These are phyloP conservation scores for Malaclemys terrapin DNA, from an alignment of 2,113 vertebrate genomes.

Conservation along the genomic window DNA sequence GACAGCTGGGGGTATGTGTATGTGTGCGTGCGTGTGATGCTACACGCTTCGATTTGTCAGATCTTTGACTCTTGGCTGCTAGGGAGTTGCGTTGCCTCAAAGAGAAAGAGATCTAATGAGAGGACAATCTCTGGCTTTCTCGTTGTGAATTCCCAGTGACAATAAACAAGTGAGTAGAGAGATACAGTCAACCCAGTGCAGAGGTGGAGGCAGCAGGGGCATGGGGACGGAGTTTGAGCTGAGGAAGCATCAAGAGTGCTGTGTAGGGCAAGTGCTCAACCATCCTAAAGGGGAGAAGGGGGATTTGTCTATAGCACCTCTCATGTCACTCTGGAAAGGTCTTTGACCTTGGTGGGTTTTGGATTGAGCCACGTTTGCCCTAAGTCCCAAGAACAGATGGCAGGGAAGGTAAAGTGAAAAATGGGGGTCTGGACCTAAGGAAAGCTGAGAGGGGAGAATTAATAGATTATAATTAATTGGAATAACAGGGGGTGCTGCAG, in stretches of 20 bases:
- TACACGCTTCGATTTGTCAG: conserved; percentile 11
- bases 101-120: neutral
- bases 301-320: neutral
- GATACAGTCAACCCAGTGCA: neutral
- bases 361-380: neutral
- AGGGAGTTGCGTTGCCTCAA: neutral
- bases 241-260: neutral
- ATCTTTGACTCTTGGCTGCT: neutral
- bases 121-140: neutral
- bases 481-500: neutral
- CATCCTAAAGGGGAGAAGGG: neutral
- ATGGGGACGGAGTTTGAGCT: neutral
- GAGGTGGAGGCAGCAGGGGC: neutral
- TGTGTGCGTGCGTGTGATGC: neutral
- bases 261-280: neutral
- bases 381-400: conserved; percentile 14
- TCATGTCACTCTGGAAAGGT: neutral
- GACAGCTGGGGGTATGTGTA: neutral
- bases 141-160: neutral
- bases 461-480: neutral
- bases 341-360: neutral
- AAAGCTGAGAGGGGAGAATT: neutral
- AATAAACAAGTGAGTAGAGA: neutral
- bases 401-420: conserved; percentile 17
- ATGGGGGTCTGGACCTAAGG: neutral